Evolutionary conservation across 2,888 invertebrate genomes (phyloP), one percentile per base, ranked within the genome.

Genomic region (Plebejus argus): DNA sequence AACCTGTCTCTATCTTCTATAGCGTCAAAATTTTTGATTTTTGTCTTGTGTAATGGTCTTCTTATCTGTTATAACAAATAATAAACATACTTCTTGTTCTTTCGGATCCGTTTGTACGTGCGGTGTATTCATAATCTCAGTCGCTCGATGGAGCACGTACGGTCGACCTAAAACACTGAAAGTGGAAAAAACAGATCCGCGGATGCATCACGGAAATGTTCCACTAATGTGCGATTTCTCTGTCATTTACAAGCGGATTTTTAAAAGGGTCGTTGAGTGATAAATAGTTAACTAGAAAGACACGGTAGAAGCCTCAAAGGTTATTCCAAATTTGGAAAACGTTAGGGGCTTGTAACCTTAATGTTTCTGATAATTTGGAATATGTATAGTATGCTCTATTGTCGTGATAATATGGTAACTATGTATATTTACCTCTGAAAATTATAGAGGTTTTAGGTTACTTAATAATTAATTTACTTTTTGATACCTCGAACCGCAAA

Each of bases 151-250:
- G 15, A 66, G 66, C 92, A 92, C 90, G 91, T 90, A 86, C 86
- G 78, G 82, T 81, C 86, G 88, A 87, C 88, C 88, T 84, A 81
- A 86, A 88, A 80, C 78, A 79, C 66, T 78, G 71, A 81, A 80
- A 83, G 84, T 82, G 82, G 84, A 83, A 82, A 84, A 84, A 81
- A 81, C 81, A 45, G 49, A 72, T 72, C 20, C 39, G 45, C 49
- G 45, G 74, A 74, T 74, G 74, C 74, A 86, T 87, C 86, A 85
- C 85, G 85, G 85, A 86, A 85, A 87, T 84, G 84, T 81, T 83
- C 86, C 84, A 86, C 83, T 85, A 82, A 79, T 76, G 49, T 75
- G 79, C 84, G 85, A 87, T 90, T 89, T 90, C 89, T 85, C 87
- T 83, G 80, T 80, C 81, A 83, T 83, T 78, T 33, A 28, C 28